These are phyloP conservation scores for Andrena hattorfiana DNA, from an alignment of 2,888 invertebrate species.

Conservation along the genomic window DNA sequence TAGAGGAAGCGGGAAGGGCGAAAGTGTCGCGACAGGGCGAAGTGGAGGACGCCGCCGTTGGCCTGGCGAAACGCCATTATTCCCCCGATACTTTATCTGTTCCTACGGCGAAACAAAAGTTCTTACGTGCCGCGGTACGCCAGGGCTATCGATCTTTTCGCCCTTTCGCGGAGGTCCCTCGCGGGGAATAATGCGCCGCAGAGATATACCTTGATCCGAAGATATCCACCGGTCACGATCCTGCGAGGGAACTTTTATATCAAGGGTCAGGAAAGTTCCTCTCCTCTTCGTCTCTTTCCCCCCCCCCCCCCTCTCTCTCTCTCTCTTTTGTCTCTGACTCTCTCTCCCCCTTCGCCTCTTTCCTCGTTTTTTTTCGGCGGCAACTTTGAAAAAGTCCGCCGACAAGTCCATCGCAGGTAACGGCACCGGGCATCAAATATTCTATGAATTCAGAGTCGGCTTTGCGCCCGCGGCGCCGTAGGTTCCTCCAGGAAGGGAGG, in stretches of 20 bases:
- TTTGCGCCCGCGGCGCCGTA: slow-evolving; percentile 54
- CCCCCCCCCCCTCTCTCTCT: background rate
- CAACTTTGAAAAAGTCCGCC: slow-evolving; percentile 67
- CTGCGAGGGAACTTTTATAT: slow-evolving; percentile 72
- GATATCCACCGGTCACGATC: slow-evolving; percentile 76
- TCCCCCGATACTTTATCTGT: slow-evolving; percentile 73
- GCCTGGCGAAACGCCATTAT: slow-evolving; percentile 64
- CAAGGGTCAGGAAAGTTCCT: slow-evolving; percentile 60
- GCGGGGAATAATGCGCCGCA: slow-evolving; percentile 78
- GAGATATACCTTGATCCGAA: slow-evolving; percentile 76
- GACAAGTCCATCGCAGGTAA: slow-evolving; percentile 66
- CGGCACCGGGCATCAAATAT: slow-evolving; percentile 77
- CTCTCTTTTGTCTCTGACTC: background rate
- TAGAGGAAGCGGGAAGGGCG: slow-evolving; percentile 16
- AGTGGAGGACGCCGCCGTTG: slow-evolving; percentile 29
- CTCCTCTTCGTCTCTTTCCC: background rate
- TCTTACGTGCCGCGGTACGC: slow-evolving; percentile 60
- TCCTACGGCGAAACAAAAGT: slow-evolving; percentile 74
- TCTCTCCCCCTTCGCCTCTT: too few relatives aligned
- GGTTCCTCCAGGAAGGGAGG: slow-evolving; percentile 41
- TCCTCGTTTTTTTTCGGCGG: slow-evolving; percentile 63
- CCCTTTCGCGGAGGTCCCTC: slow-evolving; percentile 23
- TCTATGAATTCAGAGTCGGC: slow-evolving; percentile 79
- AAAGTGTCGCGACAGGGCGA: slow-evolving; percentile 30
- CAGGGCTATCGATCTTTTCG: slow-evolving; percentile 67